A percentile compares a stretch with the other conserved stretches of the same genome.
These are phyloP conservation scores for Epinotia nisella DNA, from an alignment of 2,888 invertebrate genomes.

Conservation along the genomic window DNA sequence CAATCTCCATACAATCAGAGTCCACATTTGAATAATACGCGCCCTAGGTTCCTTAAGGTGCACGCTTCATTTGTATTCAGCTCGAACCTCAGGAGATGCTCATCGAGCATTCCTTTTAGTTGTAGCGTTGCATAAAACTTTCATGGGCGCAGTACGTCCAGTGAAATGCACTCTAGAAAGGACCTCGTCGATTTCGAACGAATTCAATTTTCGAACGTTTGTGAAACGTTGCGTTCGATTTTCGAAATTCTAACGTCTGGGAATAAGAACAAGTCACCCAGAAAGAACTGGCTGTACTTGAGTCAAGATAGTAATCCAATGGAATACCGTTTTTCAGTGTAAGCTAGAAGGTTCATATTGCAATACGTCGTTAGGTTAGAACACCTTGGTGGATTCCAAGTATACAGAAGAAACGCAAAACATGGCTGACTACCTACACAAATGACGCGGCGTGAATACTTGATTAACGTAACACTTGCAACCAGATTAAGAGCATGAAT, in stretches of 20 bases:
- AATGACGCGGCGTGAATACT: no score
- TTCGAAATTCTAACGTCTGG: constrained; percentile 20
- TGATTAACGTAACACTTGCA: no score
- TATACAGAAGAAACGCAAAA: no score
- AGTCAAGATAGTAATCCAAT: neutral
- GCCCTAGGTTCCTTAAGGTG: constrained; percentile 40
- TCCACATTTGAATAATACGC: constrained; percentile 31
- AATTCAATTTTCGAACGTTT: constrained; percentile 41
- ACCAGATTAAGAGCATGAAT: no score
- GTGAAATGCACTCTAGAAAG: constrained; percentile 41
- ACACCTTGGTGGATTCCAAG: neutral
- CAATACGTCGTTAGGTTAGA: neutral
- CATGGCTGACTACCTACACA: no score
- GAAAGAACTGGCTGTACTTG: constrained; percentile 5
- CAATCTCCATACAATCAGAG: constrained; percentile 21
- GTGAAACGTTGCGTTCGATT: constrained; percentile 38
- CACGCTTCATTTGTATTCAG: constrained; percentile 43
- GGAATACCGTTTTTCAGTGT: neutral
- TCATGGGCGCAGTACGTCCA: constrained; percentile 44
- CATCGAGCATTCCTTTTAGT: constrained; percentile 44
- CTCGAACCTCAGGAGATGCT: constrained; percentile 42
- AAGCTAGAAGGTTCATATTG: neutral
- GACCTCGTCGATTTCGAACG: constrained; percentile 38
- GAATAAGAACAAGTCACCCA: constrained; percentile 1
- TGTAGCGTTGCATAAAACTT: constrained; percentile 42